Base-by-base conservation (phyloP, 2,888 invertebrate species). In the Tachystola acroxantha region DNA sequence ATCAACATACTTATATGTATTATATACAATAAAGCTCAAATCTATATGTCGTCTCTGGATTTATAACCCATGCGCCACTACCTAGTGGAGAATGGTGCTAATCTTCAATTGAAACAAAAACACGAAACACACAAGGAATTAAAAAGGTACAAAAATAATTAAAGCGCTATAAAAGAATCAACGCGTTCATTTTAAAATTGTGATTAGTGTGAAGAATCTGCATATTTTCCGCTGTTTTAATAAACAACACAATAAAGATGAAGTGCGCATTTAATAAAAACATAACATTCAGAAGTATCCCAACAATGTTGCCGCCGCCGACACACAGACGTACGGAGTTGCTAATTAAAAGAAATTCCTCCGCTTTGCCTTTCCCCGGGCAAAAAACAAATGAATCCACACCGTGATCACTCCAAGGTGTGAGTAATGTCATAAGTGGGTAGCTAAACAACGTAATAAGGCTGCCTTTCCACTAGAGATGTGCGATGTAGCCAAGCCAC, bases 321-420 rank as follows among this genome's bases (percentile, higher is more conserved):
- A 7, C 33, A 10, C 53, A 59, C 50, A 56, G 53, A 61, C 54
- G 63, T 59, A 19, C 57, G 65, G 62, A 63, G 57, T 56, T 53
- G 62, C 62, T 77, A 81, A 81, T 81, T 79, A 81, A 74, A 69
- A 73, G 66, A 75, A 77, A 76, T 78, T 67, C 73, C 64, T 50
- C 50, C 43, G 57, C 62, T 63, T 66, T 65, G 63, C 66, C 64
- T 76, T 70, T 67, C 61, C 57, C 49, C 40, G 40, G 20, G 52
- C 58, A 76, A 79, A 76, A 78, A 78, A 62, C 51, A 57, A 61
- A 64, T 63, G 69, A 70, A 71, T 69, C 62, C 51, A 43, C 31
- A 5, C 56, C 53, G 54, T 62, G 67, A 69, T 64, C 64, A 64
- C 52, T 71, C 48, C 60, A 64, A 78, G 73, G 82, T 82, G 82